Base-by-base conservation (phyloP, 1,140 invertebrate species). In the Phortica variegata region DNA sequence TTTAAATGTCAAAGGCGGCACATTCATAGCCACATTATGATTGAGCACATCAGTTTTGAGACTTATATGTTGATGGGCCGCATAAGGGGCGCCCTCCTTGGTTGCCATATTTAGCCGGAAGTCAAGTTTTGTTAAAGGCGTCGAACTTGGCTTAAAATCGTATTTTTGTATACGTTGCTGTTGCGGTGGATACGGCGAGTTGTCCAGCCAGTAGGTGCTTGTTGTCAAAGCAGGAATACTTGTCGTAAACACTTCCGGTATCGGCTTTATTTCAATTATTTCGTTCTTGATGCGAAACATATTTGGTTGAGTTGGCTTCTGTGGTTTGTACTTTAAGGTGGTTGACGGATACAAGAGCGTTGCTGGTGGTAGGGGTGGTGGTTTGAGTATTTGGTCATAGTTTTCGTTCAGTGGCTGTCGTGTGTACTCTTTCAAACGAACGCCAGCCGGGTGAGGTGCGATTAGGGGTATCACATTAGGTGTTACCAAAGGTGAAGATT, bases 1-100 rank as follows among this genome's bases (percentile, higher is more conserved):
- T 29, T 63, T 69, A 23, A 75, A 75, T 9, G 60, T 75, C 19
- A 75, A 15, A 0, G 72, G 72, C 1, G 58, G 58, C 2, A 52
- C 71, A 47, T 74, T 54, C 19, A 75, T 57, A 12, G 61, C 60
- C 1, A 75, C 48, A 31, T 65, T 63, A n/a, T 74, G 72, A 21
- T 52, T 74, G 2, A 70, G 52, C 1, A 70, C 58, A 41, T 65
- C 21, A 2, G 53, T 54, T 33, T 60, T 49, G 0, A 73, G 20
- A 18, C 50, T 73, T 2, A 73, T 29, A 9, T 51, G 33, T 3
- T 62, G 62, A 39, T 52, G 44, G 3, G 21, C 43, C 0, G 51
- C 49, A 16, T 34, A 38, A 8, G 38, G 34, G 3, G n/a, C n/a
- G n/a, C n/a, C n/a, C n/a, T n/a, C n/a, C n/a, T n/a, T n/a, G n/a